Percentiles rank a stretch among this genome's conserved stretches.
Conservation (phyloP, 2,797 vertebrate genomes). For the Mus caroli region DNA sequence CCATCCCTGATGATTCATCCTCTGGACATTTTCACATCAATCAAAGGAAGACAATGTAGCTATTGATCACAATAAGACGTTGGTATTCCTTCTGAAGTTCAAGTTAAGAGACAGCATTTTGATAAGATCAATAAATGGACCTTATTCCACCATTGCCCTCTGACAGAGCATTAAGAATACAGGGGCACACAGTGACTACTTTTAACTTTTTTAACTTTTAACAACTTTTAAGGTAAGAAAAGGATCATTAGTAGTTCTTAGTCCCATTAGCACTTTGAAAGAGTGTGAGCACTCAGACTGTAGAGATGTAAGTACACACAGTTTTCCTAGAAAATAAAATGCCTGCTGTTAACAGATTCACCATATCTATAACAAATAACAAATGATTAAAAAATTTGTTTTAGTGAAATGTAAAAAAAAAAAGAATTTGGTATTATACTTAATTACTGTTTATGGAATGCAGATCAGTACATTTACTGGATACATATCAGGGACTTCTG, state of each 20-base stretch:
- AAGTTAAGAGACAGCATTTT: conserved; percentile 73
- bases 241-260: background rate
- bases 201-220: no score
- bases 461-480: background rate
- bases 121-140: conserved; percentile 71
- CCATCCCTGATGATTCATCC: background rate
- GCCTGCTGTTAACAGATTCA: background rate
- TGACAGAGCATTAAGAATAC: conserved; percentile 60
- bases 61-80: background rate
- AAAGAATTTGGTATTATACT: background rate
- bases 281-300: background rate
- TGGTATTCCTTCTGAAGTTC: conserved; percentile 67
- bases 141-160: conserved; percentile 30
- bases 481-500: background rate
- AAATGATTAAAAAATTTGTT: background rate
- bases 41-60: background rate
- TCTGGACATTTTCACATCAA: background rate
- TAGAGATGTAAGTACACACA: background rate
- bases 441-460: background rate
- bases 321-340: background rate
- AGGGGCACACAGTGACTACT: conserved; percentile 44
- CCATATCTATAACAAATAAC: conserved; percentile 9
- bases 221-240: conserved; percentile 49
- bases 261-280: background rate
- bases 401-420: background rate